Evolutionary conservation across 2,797 vertebrate species (phyloP).

Genomic region (Pelobates cultripes): DNA sequence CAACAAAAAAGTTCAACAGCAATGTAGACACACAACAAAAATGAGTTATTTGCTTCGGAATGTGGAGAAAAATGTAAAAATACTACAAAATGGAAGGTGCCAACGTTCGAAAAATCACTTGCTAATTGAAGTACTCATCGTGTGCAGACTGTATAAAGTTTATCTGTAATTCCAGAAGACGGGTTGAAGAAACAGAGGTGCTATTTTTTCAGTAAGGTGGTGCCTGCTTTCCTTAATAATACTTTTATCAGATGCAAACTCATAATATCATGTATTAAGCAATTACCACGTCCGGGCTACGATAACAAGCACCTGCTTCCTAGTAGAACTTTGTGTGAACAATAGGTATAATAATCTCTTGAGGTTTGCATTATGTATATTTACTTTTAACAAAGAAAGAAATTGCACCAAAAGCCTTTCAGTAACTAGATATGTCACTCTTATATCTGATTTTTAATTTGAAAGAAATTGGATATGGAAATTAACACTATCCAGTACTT

Average conservation of each 20-base stretch:
- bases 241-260: slow-evolving; percentile 15
- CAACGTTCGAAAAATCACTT: too few species aligned
- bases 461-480: background rate
- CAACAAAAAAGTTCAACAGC: too few species aligned
- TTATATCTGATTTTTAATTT: background rate
- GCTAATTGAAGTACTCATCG: too few species aligned
- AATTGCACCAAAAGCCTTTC: background rate
- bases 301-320: slow-evolving; percentile 17
- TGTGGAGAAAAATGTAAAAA: background rate
- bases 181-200: slow-evolving; percentile 9
- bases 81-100: background rate
- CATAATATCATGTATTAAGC: slow-evolving; percentile 42
- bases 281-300: slow-evolving; percentile 8
- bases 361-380: background rate
- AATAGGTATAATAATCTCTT: background rate
- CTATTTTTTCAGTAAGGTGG: slow-evolving; percentile 17
- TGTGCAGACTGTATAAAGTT: slow-evolving; percentile 2
- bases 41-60: background rate
- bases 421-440: background rate
- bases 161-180: slow-evolving; percentile 13
- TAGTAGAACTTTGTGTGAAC: background rate
- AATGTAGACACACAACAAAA: too few species aligned
- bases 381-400: too few species aligned
- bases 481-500: too few species aligned
- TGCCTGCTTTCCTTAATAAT: slow-evolving; percentile 17